phyloP scores from a whole-genome alignment of 2,113 vertebrate genomes.

The Vimba vimba region DNA sequence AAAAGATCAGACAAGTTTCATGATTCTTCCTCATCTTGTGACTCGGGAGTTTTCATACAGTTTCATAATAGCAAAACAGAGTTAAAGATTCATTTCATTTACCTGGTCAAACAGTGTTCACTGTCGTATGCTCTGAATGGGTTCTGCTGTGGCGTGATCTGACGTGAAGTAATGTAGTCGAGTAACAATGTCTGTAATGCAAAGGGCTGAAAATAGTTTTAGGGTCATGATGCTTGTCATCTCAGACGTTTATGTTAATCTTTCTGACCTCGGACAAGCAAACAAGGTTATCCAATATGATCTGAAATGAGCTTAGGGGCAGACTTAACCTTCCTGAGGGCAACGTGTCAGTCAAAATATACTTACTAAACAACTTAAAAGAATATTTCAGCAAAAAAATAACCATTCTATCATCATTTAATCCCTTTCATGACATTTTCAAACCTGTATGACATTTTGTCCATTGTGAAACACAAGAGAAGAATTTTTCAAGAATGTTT shows the following conservation, averaged over 20 bases:
- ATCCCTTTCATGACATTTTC: background rate
- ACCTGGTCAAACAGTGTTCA: background rate
- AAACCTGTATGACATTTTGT: background rate
- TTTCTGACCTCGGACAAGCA: background rate
- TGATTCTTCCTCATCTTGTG: too few species aligned
- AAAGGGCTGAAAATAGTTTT: background rate
- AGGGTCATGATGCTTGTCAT: background rate
- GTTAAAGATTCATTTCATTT: background rate
- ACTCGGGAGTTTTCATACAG: too few species aligned
- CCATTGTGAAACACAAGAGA: background rate
- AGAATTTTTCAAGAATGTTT: background rate
- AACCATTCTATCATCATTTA: background rate
- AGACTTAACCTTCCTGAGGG: background rate
- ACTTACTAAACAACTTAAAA: background rate
- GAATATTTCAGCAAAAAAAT: background rate
- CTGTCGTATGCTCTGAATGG: background rate
- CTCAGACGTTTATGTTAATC: background rate
- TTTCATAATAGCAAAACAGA: background rate
- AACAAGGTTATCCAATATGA: background rate
- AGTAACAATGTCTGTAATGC: conserved; percentile 7
- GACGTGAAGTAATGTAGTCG: background rate
- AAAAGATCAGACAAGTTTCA: too few species aligned
- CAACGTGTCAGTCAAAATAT: background rate
- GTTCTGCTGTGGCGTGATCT: background rate
- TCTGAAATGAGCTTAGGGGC: background rate